Evolutionary conservation across 1,140 invertebrate genomes (phyloP).

Genomic region (Maconellicoccus hirsutus): DNA sequence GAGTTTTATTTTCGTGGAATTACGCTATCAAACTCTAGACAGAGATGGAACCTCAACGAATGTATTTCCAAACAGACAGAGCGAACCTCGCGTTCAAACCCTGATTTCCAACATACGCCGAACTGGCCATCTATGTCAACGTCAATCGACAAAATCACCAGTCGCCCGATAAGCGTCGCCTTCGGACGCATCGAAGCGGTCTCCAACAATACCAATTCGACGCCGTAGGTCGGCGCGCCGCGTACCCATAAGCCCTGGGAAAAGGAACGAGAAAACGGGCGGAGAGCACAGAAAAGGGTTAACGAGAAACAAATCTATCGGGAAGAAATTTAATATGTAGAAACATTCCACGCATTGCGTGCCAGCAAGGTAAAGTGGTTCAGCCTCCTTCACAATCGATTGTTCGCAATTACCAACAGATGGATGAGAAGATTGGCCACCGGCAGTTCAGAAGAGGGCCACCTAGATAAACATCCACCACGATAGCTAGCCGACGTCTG

Average conservation of each 20-base stretch:
- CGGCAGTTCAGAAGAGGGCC: slow-evolving; percentile 6
- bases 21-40: no score
- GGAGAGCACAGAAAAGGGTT: background rate
- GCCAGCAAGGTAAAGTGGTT: slow-evolving; percentile 1
- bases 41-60: no score
- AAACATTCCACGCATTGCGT: slow-evolving; percentile 2
- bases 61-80: no score
- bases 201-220: background rate
- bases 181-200: no score
- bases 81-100: no score
- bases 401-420: slow-evolving; percentile 7
- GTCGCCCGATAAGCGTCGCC: no score
- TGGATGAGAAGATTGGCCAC: slow-evolving; percentile 7
- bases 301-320: slow-evolving; percentile 8
- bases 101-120: no score
- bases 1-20: no score
- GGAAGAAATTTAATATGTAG: background rate
- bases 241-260: background rate
- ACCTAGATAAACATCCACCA: background rate
- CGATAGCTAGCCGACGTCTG: background rate
- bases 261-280: background rate
- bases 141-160: no score
- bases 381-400: slow-evolving; percentile 7
- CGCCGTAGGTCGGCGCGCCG: background rate
- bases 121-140: no score